Base-by-base conservation (phyloP, 1,140 invertebrate genomes). In the Halictus rubicundus region DNA sequence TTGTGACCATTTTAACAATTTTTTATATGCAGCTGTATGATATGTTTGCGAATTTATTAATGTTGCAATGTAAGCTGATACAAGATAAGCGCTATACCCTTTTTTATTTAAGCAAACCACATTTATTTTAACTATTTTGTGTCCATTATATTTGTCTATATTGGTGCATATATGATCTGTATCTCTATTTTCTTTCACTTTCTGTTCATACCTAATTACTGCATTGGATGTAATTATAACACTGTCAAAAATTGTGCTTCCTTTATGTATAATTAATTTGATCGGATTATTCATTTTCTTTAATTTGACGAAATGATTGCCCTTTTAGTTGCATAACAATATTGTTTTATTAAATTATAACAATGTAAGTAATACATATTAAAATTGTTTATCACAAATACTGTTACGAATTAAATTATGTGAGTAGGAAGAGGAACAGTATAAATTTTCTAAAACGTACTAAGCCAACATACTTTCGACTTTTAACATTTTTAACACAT, bases 31-130 rank as follows among this genome's bases (percentile, higher is more conserved):
- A 60, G 71, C 87, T 75, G 66, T 75, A 19, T 88, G 87, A 84
- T 91, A 93, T 61, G 78, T 25, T n/a, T 78, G 21, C 0, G 90
- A 92, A 9, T 39, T 65, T 68, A 64, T 80, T 21, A 91, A 77
- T 21, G 66, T 81, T 54, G 63, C 19, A 65, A 89, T 59, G 71
- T 87, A 91, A 19, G 78, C 85, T n/a, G 91, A 92, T 19, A 88
- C 86, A n/a, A 91, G 42, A 68, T 92, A 90, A 12, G 89, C 88
- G 83, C 89, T 82, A 32, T 89, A 81, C 68, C 91, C 89, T 65
- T 72, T 85, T 57, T 77, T 78, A 54, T 88, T 89, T 19, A 92
- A 37, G n/a, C 12, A 19, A 42, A 88, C 66, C 57, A 81, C 77
- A n/a, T 80, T 88, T 39, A 37, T 21, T 37, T 65, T 21, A 19